Percentiles rank a stretch among this genome's conserved stretches.
phyloP scores from a whole-genome alignment of 2,797 vertebrate species.

The Triplophysa yarkandensis region DNA sequence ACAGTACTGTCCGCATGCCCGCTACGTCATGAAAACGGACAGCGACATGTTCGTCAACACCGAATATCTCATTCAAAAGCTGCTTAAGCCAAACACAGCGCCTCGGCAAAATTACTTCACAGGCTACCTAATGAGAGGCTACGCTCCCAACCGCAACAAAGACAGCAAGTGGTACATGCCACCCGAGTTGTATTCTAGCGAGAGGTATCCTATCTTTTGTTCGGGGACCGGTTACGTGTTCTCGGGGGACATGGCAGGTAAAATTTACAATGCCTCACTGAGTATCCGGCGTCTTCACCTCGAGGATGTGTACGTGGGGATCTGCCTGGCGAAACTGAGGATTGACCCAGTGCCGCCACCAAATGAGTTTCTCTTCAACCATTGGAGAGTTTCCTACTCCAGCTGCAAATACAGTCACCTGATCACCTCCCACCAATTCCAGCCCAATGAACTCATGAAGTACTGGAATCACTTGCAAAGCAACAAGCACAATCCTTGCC shows the following conservation, averaged over 20 bases:
- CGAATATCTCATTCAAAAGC: slow-evolving; percentile 96
- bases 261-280: slow-evolving; percentile 94
- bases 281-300: slow-evolving; percentile 94
- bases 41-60: slow-evolving; percentile 99
- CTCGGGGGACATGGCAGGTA: slow-evolving; percentile 94
- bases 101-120: slow-evolving; percentile 92
- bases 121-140: slow-evolving; percentile 97
- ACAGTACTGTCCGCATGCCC: slow-evolving; percentile 84
- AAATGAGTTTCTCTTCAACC: slow-evolving; percentile 99
- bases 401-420: slow-evolving; percentile 99
- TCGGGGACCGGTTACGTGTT: slow-evolving; percentile 98
- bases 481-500: slow-evolving; percentile 98
- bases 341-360: slow-evolving; percentile 94
- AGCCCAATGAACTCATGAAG: slow-evolving; percentile 94
- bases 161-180: slow-evolving; percentile 99
- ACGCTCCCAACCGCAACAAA: slow-evolving; percentile 96
- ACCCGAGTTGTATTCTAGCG: slow-evolving; percentile 94
- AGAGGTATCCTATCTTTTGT: slow-evolving; percentile 97
- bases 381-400: slow-evolving; percentile 98
- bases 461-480: slow-evolving; percentile 99
- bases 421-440: slow-evolving; percentile 99
- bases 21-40: slow-evolving; percentile 98
- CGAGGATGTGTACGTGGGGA: slow-evolving; percentile 97
- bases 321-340: slow-evolving; percentile 94
- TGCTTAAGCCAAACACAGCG: slow-evolving; percentile 91